Evolutionary conservation across 2,888 invertebrate species (phyloP).

Genomic region (Drosophila setosimentum): DNA sequence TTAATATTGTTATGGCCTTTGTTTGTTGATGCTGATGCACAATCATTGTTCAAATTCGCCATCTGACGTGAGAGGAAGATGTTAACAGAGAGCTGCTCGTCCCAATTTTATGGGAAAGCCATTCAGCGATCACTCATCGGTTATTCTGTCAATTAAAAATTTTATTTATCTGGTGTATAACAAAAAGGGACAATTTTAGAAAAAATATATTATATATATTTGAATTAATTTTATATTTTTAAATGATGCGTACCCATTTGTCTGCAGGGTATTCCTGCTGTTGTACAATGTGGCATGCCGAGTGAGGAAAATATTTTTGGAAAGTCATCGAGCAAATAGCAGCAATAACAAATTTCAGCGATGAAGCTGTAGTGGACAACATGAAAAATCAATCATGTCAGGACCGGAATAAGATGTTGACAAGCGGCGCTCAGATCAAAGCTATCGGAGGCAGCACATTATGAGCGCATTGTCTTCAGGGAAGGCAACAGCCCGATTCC

Average conservation of each 20-base stretch:
- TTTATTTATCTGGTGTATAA: background rate
- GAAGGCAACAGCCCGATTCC: slow-evolving; percentile 1
- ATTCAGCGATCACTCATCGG: background rate
- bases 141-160: background rate
- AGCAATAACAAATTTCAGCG: slow-evolving; percentile 41
- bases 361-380: slow-evolving; percentile 56
- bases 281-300: slow-evolving; percentile 23
- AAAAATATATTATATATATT: background rate
- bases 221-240: background rate
- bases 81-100: slow-evolving; percentile 11
- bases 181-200: background rate
- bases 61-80: slow-evolving; percentile 25
- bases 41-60: slow-evolving; percentile 49
- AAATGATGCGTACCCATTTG: background rate
- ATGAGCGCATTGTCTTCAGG: slow-evolving; percentile 61
- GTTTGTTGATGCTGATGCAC: slow-evolving; percentile 34
- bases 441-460: slow-evolving; percentile 48
- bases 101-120: background rate
- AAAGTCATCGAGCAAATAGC: slow-evolving; percentile 74
- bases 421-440: slow-evolving; percentile 72
- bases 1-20: slow-evolving; percentile 21
- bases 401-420: slow-evolving; percentile 82
- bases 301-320: slow-evolving; percentile 77
- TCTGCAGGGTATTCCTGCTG: slow-evolving; percentile 6
- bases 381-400: slow-evolving; percentile 84